Conservation (phyloP, 2,888 invertebrate genomes). For the Brachyptera putata region DNA sequence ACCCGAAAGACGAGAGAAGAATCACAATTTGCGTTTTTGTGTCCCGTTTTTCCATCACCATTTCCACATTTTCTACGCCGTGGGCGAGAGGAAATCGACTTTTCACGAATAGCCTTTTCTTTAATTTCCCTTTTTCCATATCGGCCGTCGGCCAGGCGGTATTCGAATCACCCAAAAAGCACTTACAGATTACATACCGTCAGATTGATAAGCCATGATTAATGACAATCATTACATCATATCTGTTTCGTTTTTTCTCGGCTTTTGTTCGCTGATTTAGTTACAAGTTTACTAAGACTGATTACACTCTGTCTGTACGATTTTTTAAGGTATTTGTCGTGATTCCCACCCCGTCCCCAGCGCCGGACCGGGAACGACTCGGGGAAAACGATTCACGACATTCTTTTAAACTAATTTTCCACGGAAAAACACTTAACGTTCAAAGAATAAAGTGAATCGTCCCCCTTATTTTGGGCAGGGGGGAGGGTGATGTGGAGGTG, state of each 20-base stretch:
- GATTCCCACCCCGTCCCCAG: slow-evolving; percentile 27
- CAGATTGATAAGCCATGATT: slow-evolving; percentile 15
- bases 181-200: background rate
- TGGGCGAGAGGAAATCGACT: slow-evolving; percentile 7
- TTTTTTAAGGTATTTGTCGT: slow-evolving; percentile 25
- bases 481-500: background rate
- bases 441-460: slow-evolving; percentile 21
- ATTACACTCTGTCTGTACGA: slow-evolving; percentile 29
- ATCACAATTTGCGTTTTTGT: slow-evolving; percentile 11
- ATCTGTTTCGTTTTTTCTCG: background rate
- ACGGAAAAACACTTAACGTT: background rate
- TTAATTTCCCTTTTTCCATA: slow-evolving; percentile 12
- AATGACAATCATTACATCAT: slow-evolving; percentile 14
- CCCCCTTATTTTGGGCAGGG: background rate
- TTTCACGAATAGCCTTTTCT: background rate
- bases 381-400: slow-evolving; percentile 15
- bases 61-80: background rate
- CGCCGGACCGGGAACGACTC: slow-evolving; percentile 11
- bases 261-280: background rate
- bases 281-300: background rate
- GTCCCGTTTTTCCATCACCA: too few relatives aligned
- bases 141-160: background rate
- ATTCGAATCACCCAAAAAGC: slow-evolving; percentile 15
- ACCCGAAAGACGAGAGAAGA: slow-evolving; percentile 10
- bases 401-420: slow-evolving; percentile 16